phyloP scores from a whole-genome alignment of 1,140 invertebrate species.

The Solenopsis invicta region DNA sequence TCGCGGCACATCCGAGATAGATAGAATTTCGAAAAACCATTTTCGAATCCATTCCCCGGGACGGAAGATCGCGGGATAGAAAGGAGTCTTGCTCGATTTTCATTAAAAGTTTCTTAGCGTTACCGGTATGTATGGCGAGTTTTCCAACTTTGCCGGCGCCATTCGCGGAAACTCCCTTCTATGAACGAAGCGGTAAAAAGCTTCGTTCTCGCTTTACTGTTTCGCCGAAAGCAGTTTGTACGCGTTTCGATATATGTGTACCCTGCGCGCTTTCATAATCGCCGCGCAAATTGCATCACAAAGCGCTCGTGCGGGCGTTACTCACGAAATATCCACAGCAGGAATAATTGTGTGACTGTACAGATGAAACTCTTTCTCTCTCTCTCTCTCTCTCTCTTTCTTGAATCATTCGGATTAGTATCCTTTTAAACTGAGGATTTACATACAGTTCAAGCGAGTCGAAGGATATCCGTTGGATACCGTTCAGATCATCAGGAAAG shows the following conservation, averaged over 20 bases:
- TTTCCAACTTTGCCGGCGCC: conserved; percentile 54
- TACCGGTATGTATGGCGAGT: conserved; percentile 53
- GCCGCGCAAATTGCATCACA: conserved; percentile 32
- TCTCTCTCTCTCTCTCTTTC: neutral
- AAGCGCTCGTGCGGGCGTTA: neutral
- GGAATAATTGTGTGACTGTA: neutral
- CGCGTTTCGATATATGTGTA: conserved; percentile 40
- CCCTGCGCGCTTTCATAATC: conserved; percentile 6
- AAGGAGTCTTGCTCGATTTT: conserved; percentile 63
- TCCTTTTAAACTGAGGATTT: neutral
- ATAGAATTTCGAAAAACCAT: conserved; percentile 64
- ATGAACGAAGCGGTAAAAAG: conserved; percentile 53
- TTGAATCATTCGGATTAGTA: neutral
- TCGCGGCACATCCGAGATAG: conserved; percentile 19
- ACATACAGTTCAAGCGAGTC: neutral
- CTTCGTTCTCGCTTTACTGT: conserved; percentile 49
- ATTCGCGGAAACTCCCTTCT: conserved; percentile 58
- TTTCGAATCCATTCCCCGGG: conserved; percentile 47
- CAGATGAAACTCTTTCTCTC: neutral
- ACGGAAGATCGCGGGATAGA: conserved; percentile 61
- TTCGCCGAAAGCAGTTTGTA: conserved; percentile 49
- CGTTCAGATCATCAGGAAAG: neutral
- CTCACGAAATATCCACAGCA: neutral
- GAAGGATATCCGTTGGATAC: neutral
- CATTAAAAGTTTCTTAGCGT: conserved; percentile 65